These are phyloP conservation scores for Eutolmus rufibarbis DNA, from an alignment of 2,888 invertebrate genomes.

Conservation along the genomic window DNA sequence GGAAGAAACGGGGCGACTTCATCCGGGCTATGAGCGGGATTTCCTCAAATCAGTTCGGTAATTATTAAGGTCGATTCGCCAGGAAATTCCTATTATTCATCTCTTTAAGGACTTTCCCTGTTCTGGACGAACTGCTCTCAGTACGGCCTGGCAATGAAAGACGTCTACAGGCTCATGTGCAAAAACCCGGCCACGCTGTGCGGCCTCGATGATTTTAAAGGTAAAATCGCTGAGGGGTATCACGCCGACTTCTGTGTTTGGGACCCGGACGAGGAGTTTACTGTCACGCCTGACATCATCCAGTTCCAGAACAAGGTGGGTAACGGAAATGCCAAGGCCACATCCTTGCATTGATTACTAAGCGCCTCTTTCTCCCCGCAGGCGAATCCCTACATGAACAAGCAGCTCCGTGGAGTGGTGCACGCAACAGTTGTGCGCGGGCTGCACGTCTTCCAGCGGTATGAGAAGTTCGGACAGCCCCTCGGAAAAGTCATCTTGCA, in stretches of 20 bases:
- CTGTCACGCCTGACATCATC: conserved; percentile 67
- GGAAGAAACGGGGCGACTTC: conserved; percentile 67
- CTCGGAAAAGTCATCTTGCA: conserved; percentile 59
- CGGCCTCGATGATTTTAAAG: conserved; percentile 69
- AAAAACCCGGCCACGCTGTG: conserved; percentile 70
- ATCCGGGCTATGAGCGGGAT: conserved; percentile 78
- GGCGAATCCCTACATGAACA: conserved; percentile 73
- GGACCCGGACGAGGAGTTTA: conserved; percentile 70
- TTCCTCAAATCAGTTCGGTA: conserved; percentile 75
- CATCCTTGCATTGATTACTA: background rate
- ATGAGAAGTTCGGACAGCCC: conserved; percentile 60
- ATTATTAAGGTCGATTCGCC: conserved; percentile 36
- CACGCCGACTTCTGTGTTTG: conserved; percentile 79
- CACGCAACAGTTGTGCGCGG: conserved; percentile 73
- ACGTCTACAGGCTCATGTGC: conserved; percentile 69
- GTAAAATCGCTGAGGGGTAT: conserved; percentile 68
- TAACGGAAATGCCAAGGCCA: background rate
- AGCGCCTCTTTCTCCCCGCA: conserved; percentile 55
- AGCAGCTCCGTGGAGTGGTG: conserved; percentile 69
- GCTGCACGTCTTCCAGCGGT: conserved; percentile 66
- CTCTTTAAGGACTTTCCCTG: conserved; percentile 67
- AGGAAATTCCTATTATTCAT: background rate
- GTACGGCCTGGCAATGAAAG: conserved; percentile 65
- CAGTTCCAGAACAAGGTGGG: conserved; percentile 74
- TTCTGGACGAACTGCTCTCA: conserved; percentile 72